These are phyloP conservation scores for Cladopsammia gracilis DNA, from an alignment of 64 coral and sea anemone species.

Conservation along the genomic window DNA sequence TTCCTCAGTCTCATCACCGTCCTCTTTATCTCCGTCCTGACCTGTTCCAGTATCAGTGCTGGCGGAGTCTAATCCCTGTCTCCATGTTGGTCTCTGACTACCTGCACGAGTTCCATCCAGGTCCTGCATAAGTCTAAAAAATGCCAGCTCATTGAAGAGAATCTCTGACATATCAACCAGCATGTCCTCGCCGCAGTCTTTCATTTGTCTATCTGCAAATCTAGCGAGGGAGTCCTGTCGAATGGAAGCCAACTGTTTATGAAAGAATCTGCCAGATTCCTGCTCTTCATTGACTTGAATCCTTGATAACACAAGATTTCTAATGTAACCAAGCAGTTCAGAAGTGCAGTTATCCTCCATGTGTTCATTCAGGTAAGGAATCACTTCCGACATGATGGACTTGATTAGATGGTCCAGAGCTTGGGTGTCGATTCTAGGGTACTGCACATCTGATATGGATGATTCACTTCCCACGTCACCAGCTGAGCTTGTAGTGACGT, in stretches of 20 bases:
- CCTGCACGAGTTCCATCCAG: conserved; percentile 78
- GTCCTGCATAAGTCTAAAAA: conserved; percentile 98
- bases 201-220: conserved; percentile 89
- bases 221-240: conserved; percentile 95
- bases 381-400: conserved; percentile 98
- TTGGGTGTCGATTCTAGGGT: conserved; percentile 98
- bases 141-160: conserved; percentile 97
- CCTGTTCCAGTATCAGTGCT: conserved; percentile 84
- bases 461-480: conserved; percentile 99
- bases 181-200: conserved; percentile 99
- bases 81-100: conserved; percentile 74
- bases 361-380: conserved; percentile 98
- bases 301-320: conserved; percentile 85
- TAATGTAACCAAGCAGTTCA: conserved; percentile 90
- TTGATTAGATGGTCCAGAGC: conserved; percentile 98
- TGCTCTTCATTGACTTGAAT: conserved; percentile 91
- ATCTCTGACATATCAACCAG: conserved; percentile 99
- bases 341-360: conserved; percentile 95
- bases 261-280: conserved; percentile 98
- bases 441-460: conserved; percentile 96
- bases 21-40: conserved; percentile 84
- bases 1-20: conserved; percentile 69
- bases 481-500: conserved; percentile 95
- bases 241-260: conserved; percentile 95
- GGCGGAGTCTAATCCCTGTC: conserved; percentile 78